Conservation (phyloP, 2,888 invertebrate species). For the Amaurobius ferox region DNA sequence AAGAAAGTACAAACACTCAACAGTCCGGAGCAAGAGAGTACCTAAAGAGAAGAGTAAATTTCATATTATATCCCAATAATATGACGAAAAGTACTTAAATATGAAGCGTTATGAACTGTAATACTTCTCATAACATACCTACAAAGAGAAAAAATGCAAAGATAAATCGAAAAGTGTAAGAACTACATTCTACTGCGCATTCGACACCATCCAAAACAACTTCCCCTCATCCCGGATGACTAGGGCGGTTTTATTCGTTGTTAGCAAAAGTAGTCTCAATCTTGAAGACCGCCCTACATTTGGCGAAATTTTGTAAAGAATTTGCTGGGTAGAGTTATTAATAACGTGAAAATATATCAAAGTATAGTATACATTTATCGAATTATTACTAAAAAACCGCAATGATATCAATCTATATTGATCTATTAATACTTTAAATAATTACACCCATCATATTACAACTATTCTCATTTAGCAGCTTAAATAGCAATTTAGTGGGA, state of each 20-base stretch:
- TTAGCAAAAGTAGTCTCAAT: slow-evolving; percentile 49
- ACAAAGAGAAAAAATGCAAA: not conserved
- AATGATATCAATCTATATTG: no score
- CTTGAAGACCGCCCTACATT: slow-evolving; percentile 28
- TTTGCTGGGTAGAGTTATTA: no score
- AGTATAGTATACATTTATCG: no score
- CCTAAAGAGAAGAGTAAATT: slow-evolving; percentile 19
- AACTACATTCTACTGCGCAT: slow-evolving; percentile 66
- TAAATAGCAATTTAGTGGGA: no score
- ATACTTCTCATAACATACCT: not conserved
- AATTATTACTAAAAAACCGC: no score
- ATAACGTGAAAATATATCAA: no score
- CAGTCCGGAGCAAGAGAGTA: slow-evolving; percentile 58
- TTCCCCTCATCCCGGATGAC: slow-evolving; percentile 64
- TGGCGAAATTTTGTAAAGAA: no score
- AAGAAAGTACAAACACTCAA: slow-evolving; percentile 69
- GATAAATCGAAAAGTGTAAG: slow-evolving; percentile 2
- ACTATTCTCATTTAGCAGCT: no score
- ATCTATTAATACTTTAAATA: no score
- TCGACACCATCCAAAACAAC: slow-evolving; percentile 42
- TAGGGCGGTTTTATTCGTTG: slow-evolving; percentile 32
- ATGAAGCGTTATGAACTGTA: not conserved
- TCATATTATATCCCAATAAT: not conserved
- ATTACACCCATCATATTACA: no score
- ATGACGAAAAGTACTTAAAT: not conserved